phyloP scores from a whole-genome alignment of 1,140 invertebrate genomes.

The Whitmania pigra region DNA sequence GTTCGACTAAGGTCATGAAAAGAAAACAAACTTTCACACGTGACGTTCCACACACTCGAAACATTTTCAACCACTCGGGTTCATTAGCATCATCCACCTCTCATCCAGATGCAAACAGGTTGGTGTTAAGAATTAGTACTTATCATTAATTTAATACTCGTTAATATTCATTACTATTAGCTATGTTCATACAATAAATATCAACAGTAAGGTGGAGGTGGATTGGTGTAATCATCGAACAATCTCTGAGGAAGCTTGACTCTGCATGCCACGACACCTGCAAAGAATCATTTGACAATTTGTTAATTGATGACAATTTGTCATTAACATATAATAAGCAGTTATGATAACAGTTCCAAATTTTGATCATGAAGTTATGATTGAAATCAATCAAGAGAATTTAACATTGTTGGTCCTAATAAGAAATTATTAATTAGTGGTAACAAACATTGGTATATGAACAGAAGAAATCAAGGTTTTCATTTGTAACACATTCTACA shows the following conservation, averaged over 20 bases:
- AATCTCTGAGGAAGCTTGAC: constrained; percentile 22
- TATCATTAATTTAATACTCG: not conserved
- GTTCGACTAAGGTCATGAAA: no score
- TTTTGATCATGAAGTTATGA: not conserved
- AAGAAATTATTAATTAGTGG: no score
- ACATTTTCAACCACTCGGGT: not conserved
- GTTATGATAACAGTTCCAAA: no score
- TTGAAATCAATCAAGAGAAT: no score
- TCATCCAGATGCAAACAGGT: not conserved
- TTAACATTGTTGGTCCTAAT: no score
- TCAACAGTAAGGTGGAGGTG: not conserved
- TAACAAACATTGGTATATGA: no score
- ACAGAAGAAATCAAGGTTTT: no score
- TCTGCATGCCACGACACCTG: constrained; percentile 22
- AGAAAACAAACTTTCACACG: no score
- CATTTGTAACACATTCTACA: no score
- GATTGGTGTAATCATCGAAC: constrained; percentile 9
- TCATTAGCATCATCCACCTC: not conserved
- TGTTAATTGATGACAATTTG: not conserved
- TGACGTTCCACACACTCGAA: not conserved
- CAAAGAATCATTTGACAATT: not conserved
- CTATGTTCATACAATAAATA: no score
- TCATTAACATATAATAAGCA: constrained; percentile 4
- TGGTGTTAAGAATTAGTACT: not conserved
- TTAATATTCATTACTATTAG: no score